A percentile compares a stretch with the other conserved stretches of the same genome.
Conservation (phyloP, 53 echinoderm and acorn worm genomes). For the Arbacia lixula region DNA sequence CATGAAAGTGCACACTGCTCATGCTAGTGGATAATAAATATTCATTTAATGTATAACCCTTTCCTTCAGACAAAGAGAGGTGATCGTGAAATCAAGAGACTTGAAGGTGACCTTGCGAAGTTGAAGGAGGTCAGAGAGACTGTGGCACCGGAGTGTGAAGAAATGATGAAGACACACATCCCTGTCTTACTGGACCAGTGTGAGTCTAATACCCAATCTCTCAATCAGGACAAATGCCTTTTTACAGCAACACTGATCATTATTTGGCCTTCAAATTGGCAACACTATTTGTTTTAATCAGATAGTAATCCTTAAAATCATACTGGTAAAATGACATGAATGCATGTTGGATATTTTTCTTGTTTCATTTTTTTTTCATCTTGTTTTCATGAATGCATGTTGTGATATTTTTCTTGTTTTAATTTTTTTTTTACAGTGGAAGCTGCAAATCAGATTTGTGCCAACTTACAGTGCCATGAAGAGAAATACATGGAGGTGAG, state of each 20-base stretch:
- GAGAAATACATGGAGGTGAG: conserved; percentile 70
- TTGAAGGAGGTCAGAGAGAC: conserved; percentile 72
- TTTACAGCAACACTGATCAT: too few relatives aligned
- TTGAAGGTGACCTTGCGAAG: conserved; percentile 70
- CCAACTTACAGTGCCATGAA: conserved; percentile 65
- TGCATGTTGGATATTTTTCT: too few relatives aligned
- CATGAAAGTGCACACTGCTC: too few relatives aligned
- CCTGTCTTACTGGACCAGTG: conserved; percentile 68
- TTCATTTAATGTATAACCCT: conserved; percentile 6
- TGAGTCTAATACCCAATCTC: conserved; percentile 63
- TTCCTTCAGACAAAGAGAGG: conserved; percentile 74
- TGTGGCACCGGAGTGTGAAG: conserved; percentile 69
- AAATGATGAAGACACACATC: conserved; percentile 78
- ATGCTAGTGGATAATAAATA: too few relatives aligned
- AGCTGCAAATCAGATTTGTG: conserved; percentile 65
- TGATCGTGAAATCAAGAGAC: conserved; percentile 73
- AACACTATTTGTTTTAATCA: too few relatives aligned
- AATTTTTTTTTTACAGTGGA: conserved; percentile 58
- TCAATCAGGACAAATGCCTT: too few relatives aligned
- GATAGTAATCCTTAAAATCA: too few relatives aligned
- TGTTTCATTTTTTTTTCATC: too few relatives aligned
- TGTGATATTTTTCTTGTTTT: neutral
- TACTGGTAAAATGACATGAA: too few relatives aligned
- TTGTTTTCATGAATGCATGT: neutral
- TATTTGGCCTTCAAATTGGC: too few relatives aligned